These are phyloP conservation scores for Aptenodytes patagonicus DNA, from an alignment of 2,113 vertebrate genomes.

Conservation along the genomic window DNA sequence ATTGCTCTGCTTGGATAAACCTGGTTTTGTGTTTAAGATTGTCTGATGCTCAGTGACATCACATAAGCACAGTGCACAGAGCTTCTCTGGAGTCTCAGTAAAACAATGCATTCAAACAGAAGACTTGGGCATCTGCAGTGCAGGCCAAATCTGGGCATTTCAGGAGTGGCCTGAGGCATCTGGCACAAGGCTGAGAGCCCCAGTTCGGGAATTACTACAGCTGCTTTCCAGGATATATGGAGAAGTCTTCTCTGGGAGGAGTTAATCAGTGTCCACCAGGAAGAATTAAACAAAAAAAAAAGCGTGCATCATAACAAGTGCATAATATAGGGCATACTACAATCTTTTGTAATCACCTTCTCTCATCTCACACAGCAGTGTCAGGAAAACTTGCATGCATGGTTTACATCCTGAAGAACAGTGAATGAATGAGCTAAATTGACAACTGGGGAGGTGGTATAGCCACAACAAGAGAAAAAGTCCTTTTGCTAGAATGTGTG, in stretches of 20 bases:
- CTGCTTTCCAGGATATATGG: background rate
- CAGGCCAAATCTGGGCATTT: background rate
- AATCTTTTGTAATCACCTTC: background rate
- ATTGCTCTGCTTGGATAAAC: background rate
- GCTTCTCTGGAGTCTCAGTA: background rate
- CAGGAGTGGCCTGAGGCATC: background rate
- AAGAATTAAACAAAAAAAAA: background rate
- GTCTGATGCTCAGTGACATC: background rate
- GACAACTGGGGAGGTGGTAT: background rate
- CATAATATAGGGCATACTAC: background rate
- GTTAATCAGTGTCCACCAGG: background rate
- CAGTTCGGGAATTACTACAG: background rate
- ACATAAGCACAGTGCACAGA: background rate
- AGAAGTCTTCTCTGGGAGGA: background rate
- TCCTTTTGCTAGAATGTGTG: background rate
- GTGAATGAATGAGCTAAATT: background rate
- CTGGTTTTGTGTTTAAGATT: background rate
- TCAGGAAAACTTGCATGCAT: background rate
- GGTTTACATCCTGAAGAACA: background rate
- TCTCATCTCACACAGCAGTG: background rate
- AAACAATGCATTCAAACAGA: background rate
- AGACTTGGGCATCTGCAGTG: background rate
- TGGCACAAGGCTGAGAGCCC: background rate
- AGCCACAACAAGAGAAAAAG: background rate
- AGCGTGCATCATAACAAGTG: background rate